phyloP scores from a whole-genome alignment of 1,140 invertebrate species.

The Drosophila lini region DNA sequence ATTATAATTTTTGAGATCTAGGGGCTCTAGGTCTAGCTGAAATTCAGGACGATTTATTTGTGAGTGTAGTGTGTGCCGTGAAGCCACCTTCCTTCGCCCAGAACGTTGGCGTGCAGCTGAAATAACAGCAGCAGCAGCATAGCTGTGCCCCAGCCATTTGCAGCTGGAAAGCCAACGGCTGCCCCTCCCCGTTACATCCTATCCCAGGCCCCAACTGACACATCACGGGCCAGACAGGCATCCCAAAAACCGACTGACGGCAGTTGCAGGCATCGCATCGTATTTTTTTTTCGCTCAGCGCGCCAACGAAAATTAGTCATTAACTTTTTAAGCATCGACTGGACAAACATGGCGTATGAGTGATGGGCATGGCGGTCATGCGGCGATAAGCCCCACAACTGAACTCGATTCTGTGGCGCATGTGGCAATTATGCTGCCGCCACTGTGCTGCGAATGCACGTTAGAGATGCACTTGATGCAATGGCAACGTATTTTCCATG shows the following conservation, averaged over 20 bases:
- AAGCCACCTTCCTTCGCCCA: not conserved
- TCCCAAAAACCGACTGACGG: constrained; percentile 53
- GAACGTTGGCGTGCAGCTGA: constrained; percentile 63
- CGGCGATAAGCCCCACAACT: constrained; percentile 63
- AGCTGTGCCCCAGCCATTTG: constrained; percentile 21
- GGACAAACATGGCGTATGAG: constrained; percentile 82
- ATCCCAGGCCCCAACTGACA: constrained; percentile 9
- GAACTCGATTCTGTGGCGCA: constrained; percentile 73
- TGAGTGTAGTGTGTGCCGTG: constrained; percentile 14
- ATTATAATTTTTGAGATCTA: no score
- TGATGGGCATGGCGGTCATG: constrained; percentile 65
- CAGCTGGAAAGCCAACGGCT: constrained; percentile 57
- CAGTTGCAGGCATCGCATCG: constrained; percentile 34
- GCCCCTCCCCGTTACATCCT: constrained; percentile 18
- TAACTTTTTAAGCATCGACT: constrained; percentile 82
- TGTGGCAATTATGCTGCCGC: constrained; percentile 70
- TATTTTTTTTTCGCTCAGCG: constrained; percentile 17
- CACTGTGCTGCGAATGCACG: constrained; percentile 30
- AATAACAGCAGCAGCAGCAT: constrained; percentile 54
- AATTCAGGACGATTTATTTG: constrained; percentile 3
- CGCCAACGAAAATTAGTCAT: constrained; percentile 77
- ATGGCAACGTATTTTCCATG: constrained; percentile 28
- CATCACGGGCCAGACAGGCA: constrained; percentile 28
- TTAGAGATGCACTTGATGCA: constrained; percentile 47
- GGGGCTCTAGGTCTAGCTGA: not conserved